phyloP scores from a whole-genome alignment of 53 echinoderm and acorn worm genomes.

The Zoroaster sp. region DNA sequence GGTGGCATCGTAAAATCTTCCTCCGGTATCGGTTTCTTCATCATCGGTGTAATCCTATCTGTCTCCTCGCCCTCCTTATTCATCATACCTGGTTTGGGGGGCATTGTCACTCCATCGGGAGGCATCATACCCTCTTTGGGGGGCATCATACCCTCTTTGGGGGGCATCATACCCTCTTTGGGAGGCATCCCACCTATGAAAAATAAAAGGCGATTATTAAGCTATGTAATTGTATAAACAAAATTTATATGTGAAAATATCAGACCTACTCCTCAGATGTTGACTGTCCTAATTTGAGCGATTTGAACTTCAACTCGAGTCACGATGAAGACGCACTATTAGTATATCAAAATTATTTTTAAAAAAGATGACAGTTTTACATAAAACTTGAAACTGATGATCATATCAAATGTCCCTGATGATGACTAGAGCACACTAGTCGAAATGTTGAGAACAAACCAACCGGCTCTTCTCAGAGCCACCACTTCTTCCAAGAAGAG shows the following conservation, averaged over 20 bases:
- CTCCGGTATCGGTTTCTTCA: constrained; percentile 20
- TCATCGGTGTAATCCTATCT: not conserved
- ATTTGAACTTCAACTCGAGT: no score
- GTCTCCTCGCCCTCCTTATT: not conserved
- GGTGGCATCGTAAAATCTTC: constrained; percentile 49
- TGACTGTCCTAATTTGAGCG: no score
- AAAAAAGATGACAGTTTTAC: no score
- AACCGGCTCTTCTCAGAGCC: no score
- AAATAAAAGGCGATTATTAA: not conserved
- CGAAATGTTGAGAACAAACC: no score
- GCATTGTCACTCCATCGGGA: constrained; percentile 1
- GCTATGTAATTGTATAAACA: not conserved
- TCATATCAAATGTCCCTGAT: no score
- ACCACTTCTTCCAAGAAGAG: no score
- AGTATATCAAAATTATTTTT: no score
- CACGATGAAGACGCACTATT: no score
- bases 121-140: constrained; percentile 41
- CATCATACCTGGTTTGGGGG: constrained; percentile 39
- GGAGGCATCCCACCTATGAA: constrained; percentile 58
- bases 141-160: constrained; percentile 17
- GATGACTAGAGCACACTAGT: no score
- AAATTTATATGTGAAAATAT: not conserved
- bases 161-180: constrained; percentile 44
- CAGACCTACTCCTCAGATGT: not conserved
- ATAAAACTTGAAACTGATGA: no score